A percentile compares a stretch with the other conserved stretches of the same genome.
Conservation (phyloP, 53 echinoderm and acorn worm genomes). For the Crossaster papposus region DNA sequence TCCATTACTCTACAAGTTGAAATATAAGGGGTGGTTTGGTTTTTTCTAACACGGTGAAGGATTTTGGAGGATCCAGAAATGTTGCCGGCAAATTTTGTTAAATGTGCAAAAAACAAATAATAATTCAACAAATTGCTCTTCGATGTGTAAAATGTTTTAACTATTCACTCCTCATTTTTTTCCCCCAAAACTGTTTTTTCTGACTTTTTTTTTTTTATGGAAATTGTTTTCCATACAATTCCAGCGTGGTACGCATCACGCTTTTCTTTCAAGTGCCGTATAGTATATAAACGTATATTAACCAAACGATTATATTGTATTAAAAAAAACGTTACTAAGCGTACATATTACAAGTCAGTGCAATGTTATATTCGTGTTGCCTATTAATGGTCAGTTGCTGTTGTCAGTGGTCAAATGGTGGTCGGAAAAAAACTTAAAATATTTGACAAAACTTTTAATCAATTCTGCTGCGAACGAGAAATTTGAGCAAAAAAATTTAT, state of each 20-base stretch:
- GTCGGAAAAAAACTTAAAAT: background rate
- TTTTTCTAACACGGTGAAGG: too few relatives aligned
- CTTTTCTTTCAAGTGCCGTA: slow-evolving; percentile 51
- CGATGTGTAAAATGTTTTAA: too few relatives aligned
- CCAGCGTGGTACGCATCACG: background rate
- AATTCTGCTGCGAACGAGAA: too few relatives aligned
- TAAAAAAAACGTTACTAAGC: slow-evolving; percentile 14
- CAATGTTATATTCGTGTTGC: slow-evolving; percentile 51
- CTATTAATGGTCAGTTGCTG: background rate
- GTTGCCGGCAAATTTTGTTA: too few relatives aligned
- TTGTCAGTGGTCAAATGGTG: slow-evolving; percentile 34
- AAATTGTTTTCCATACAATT: background rate
- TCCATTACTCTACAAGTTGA: too few relatives aligned
- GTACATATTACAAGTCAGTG: slow-evolving; percentile 31
- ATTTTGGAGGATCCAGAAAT: too few relatives aligned
- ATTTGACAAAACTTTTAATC: too few relatives aligned
- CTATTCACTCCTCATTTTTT: background rate
- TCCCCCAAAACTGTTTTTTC: too few relatives aligned
- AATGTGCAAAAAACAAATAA: too few relatives aligned
- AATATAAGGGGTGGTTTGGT: too few relatives aligned
- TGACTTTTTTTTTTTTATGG: background rate
- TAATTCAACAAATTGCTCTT: too few relatives aligned
- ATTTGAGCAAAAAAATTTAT: too few relatives aligned
- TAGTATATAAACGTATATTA: slow-evolving; percentile 40
- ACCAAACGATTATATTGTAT: slow-evolving; percentile 10